A percentile compares a stretch with the other conserved stretches of the same genome.
These are phyloP conservation scores for Aplysina aerophoba DNA, from an alignment of 37 sponge, comb jelly and placozoan genomes.

Conservation along the genomic window DNA sequence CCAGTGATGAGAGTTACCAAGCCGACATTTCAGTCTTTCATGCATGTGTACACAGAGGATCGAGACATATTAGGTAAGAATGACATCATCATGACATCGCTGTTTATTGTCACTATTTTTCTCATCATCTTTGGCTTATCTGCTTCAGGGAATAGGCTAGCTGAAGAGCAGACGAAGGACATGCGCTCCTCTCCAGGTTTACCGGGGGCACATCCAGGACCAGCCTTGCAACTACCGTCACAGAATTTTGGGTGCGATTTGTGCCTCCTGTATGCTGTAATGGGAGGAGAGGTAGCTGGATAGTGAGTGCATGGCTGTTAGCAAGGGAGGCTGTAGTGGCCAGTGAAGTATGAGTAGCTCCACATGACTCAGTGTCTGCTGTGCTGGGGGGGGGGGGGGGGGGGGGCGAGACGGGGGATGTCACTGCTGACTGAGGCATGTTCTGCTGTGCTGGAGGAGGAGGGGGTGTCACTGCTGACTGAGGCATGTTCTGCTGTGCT, in stretches of 20 bases:
- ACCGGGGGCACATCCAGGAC: slow-evolving; percentile 3
- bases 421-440: too few species aligned
- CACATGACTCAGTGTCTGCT: too few species aligned
- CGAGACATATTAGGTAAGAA: slow-evolving; percentile 68
- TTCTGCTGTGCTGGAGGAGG: too few species aligned
- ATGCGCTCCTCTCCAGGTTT: background rate
- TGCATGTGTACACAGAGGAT: slow-evolving; percentile 48
- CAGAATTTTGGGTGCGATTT: background rate
- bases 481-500: too few species aligned
- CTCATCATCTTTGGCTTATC: background rate
- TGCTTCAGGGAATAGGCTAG: background rate
- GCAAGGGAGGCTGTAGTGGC: too few species aligned
- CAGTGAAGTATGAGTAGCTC: too few species aligned
- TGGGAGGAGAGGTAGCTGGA: background rate
- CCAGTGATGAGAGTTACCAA: slow-evolving; percentile 78
- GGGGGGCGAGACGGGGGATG: too few species aligned
- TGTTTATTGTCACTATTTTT: too few species aligned
- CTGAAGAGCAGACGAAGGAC: background rate
- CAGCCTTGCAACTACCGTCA: slow-evolving; percentile 13
- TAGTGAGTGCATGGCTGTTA: too few species aligned
- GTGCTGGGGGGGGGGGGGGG: too few species aligned
- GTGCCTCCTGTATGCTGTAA: background rate
- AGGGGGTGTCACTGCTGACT: too few species aligned
- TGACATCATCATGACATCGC: background rate
- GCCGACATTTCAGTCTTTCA: slow-evolving; percentile 44